Conservation (phyloP, 2,888 invertebrate genomes). For the Epinotia brunnichana region DNA sequence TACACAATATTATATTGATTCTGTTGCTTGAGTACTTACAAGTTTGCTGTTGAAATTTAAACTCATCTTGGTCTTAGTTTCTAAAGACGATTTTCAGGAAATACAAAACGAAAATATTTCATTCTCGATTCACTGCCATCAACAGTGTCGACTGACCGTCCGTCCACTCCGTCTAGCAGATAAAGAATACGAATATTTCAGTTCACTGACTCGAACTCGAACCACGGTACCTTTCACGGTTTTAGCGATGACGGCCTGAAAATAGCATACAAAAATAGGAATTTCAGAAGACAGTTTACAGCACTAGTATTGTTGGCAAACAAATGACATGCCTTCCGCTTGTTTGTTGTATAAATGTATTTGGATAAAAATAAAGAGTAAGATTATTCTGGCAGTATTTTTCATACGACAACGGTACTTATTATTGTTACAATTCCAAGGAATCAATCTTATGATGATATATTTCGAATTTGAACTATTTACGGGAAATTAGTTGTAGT, state of each 20-base stretch:
- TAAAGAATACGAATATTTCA: constrained; percentile 16
- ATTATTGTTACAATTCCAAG: too few species aligned
- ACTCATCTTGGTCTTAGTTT: constrained; percentile 16
- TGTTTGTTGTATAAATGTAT: background rate
- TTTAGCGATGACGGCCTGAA: constrained; percentile 37
- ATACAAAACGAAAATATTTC: background rate
- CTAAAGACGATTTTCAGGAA: background rate
- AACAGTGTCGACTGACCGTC: background rate
- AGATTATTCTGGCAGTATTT: too few species aligned
- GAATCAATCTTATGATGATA: too few species aligned
- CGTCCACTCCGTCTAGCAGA: background rate
- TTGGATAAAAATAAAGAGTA: background rate
- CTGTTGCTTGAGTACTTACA: constrained; percentile 29
- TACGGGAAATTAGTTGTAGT: too few species aligned
- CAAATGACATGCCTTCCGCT: background rate
- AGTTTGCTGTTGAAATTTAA: constrained; percentile 37
- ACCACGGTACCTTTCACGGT: constrained; percentile 31
- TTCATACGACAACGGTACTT: too few species aligned
- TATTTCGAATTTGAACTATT: too few species aligned
- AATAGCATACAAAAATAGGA: constrained; percentile 34
- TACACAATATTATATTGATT: background rate
- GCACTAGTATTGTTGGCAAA: constrained; percentile 17
- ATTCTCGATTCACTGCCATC: constrained; percentile 2
- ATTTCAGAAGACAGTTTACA: constrained; percentile 3
- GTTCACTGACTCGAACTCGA: constrained; percentile 25